Percentiles rank a stretch among this genome's conserved stretches.
Conservation (phyloP, 2,797 vertebrate species). For the Gobio occitaniae region DNA sequence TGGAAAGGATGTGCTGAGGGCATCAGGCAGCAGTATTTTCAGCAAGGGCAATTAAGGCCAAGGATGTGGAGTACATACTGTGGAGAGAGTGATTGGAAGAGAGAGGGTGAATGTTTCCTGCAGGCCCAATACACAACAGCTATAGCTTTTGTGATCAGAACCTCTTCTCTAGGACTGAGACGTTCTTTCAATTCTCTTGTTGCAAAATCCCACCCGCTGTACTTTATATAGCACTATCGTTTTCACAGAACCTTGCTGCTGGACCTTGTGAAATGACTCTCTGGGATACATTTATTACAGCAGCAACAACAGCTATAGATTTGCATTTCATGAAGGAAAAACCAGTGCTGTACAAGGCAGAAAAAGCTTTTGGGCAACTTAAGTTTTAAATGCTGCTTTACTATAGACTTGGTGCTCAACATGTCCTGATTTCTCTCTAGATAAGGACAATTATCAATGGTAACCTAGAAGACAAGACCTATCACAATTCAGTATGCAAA, state of each 20-base stretch:
- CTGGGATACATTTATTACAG: background rate
- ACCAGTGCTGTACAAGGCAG: background rate
- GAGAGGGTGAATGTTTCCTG: constrained; percentile 5
- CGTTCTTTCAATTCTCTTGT: background rate
- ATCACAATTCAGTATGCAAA: background rate
- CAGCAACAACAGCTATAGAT: background rate
- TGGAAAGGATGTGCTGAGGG: constrained; percentile 19
- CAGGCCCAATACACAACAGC: background rate
- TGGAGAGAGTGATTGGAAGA: constrained; percentile 1
- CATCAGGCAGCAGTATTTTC: constrained; percentile 38
- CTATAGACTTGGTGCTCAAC: background rate
- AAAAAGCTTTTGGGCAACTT: background rate
- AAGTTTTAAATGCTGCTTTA: background rate
- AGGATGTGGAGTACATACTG: constrained; percentile 26
- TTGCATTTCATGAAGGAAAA: background rate
- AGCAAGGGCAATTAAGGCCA: constrained; percentile 49
- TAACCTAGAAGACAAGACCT: background rate
- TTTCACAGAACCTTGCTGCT: background rate
- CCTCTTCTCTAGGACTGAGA: background rate
- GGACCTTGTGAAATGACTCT: background rate
- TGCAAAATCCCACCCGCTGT: background rate
- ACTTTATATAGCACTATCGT: background rate
- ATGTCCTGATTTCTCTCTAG: background rate
- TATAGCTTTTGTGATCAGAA: background rate
- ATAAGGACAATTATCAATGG: background rate